Evolutionary conservation across 1,140 invertebrate genomes (phyloP).

Genomic region (Drosophila hydei): DNA sequence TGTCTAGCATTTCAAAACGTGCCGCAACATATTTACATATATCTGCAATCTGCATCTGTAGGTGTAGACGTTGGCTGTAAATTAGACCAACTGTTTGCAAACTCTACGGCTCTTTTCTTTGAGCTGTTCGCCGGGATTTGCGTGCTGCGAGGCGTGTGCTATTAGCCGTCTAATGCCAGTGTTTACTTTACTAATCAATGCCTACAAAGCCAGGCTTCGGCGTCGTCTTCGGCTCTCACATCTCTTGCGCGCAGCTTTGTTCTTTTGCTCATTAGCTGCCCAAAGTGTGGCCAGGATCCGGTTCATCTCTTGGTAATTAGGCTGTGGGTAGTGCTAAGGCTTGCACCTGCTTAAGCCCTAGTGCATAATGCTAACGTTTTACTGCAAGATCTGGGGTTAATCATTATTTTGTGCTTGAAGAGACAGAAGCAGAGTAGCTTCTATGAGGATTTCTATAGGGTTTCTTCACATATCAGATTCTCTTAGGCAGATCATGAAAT

Average conservation of each 20-base stretch:
- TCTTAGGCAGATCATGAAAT: too few species aligned
- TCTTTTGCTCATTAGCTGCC: constrained; percentile 42
- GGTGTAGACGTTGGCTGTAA: constrained; percentile 45
- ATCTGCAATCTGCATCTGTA: constrained; percentile 13
- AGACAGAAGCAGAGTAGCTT: too few species aligned
- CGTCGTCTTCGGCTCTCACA: constrained; percentile 3
- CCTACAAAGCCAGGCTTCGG: constrained; percentile 10
- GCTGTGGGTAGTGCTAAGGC: constrained; percentile 5
- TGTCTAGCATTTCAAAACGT: constrained; percentile 58
- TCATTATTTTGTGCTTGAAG: too few species aligned
- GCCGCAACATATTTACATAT: constrained; percentile 57
- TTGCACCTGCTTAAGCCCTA: constrained; percentile 11
- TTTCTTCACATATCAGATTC: too few species aligned
- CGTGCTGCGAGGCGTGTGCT: constrained; percentile 40
- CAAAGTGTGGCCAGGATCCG: constrained; percentile 6
- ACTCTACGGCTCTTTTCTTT: constrained; percentile 40
- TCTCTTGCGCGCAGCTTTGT: not conserved
- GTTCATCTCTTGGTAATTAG: constrained; percentile 39
- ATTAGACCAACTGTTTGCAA: constrained; percentile 72
- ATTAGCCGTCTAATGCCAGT: constrained; percentile 39
- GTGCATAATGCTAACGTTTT: constrained; percentile 1
- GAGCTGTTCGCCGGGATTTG: constrained; percentile 40
- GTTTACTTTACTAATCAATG: constrained; percentile 58
- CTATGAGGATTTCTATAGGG: too few species aligned
- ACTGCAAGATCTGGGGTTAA: too few species aligned